Evolutionary conservation across 2,888 invertebrate genomes (phyloP).

Genomic region (Drosophila dives): DNA sequence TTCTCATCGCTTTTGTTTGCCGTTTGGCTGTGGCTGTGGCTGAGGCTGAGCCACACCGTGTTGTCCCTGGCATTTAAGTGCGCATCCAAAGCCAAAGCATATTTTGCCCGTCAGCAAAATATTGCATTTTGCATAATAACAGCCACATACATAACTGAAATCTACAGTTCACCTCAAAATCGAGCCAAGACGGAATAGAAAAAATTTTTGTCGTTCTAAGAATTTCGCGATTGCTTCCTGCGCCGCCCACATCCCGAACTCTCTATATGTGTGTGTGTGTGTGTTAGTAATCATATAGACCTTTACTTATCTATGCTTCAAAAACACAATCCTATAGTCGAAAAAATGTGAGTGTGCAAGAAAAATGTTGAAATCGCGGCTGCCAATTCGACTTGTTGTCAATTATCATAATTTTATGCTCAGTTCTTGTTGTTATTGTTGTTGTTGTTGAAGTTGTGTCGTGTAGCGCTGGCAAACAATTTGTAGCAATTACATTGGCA

Average conservation of each 20-base stretch:
- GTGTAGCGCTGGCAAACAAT: slow-evolving; percentile 45
- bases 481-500: slow-evolving; percentile 64
- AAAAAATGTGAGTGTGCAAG: slow-evolving; percentile 14
- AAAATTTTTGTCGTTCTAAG: slow-evolving; percentile 19
- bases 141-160: background rate
- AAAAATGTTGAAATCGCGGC: slow-evolving; percentile 48
- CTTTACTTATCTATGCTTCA: slow-evolving; percentile 29
- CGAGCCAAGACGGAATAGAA: background rate
- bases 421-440: slow-evolving; percentile 24
- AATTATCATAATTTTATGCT: slow-evolving; percentile 65
- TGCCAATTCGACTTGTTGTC: slow-evolving; percentile 48
- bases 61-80: slow-evolving; percentile 48
- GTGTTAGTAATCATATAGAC: background rate
- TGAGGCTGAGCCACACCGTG: background rate
- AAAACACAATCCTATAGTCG: slow-evolving; percentile 6
- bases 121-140: slow-evolving; percentile 1
- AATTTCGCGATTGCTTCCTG: slow-evolving; percentile 46
- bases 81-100: slow-evolving; percentile 5
- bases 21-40: background rate
- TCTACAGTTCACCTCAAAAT: background rate
- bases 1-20: slow-evolving; percentile 5
- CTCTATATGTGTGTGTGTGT: background rate
- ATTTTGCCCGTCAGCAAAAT: slow-evolving; percentile 2
- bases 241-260: slow-evolving; percentile 48
- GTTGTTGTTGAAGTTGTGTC: slow-evolving; percentile 27